Evolutionary conservation across 2,113 vertebrate genomes (phyloP).

Genomic region (Pitta sordida): DNA sequence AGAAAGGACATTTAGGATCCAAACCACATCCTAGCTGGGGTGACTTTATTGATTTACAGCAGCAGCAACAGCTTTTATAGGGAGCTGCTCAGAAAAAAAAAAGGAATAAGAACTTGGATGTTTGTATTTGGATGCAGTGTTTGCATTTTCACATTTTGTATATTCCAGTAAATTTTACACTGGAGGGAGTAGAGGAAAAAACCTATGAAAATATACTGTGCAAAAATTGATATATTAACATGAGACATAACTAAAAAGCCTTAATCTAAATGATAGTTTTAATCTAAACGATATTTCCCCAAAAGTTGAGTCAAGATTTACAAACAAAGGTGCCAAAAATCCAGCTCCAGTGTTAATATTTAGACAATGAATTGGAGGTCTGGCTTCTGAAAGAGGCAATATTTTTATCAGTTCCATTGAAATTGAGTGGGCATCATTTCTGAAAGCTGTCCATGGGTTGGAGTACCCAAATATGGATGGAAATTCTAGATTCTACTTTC

Average conservation of each 20-base stretch:
- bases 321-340: not conserved
- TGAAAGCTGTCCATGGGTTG: not conserved
- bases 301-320: too few relatives aligned
- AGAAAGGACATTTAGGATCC: not conserved
- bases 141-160: not conserved
- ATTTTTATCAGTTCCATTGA: not conserved
- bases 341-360: accelerated
- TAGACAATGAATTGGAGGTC: not conserved
- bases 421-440: not conserved
- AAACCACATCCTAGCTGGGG: not conserved
- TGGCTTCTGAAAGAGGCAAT: not conserved
- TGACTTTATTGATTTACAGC: too few relatives aligned
- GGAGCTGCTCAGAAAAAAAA: not conserved
- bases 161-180: not conserved
- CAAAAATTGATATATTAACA: not conserved
- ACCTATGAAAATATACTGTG: not conserved
- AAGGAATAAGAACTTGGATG: not conserved
- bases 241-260: too few relatives aligned
- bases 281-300: too few relatives aligned
- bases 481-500: not conserved
- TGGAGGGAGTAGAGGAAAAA: accelerated
- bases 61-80: not conserved
- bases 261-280: too few relatives aligned
- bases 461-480: not conserved
- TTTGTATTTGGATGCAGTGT: not conserved